These are phyloP conservation scores for Apoda limacodes DNA, from an alignment of 2,888 invertebrate genomes.

Conservation along the genomic window DNA sequence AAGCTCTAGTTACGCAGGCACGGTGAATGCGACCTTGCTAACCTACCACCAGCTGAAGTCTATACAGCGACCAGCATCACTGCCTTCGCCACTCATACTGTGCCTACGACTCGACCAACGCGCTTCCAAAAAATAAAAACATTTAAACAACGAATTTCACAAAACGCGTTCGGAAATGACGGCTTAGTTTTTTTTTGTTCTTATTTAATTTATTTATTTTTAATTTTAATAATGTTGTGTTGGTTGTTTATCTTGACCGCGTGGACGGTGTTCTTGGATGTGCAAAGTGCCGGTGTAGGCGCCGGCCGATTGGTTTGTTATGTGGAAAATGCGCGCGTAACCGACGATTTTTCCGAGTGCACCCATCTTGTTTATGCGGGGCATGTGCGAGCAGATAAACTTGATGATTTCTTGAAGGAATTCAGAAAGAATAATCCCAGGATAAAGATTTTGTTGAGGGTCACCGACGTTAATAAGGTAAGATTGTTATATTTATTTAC, in stretches of 20 bases:
- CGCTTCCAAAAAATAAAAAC: conserved; percentile 36
- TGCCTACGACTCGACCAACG: conserved; percentile 47
- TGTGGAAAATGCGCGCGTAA: conserved; percentile 39
- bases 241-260: conserved; percentile 42
- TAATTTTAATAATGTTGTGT: conserved; percentile 31
- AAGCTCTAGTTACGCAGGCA: conserved; percentile 30
- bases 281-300: conserved; percentile 50
- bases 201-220: conserved; percentile 18
- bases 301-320: conserved; percentile 61
- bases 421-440: conserved; percentile 58
- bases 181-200: too few relatives aligned
- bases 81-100: conserved; percentile 46
- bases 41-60: conserved; percentile 38
- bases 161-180: conserved; percentile 27
- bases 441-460: conserved; percentile 66
- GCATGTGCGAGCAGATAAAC: conserved; percentile 50
- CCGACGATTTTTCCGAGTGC: conserved; percentile 51
- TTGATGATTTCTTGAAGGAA: conserved; percentile 52
- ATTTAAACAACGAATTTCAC: conserved; percentile 16
- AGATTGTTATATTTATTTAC: too few relatives aligned
- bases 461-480: conserved; percentile 71
- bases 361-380: conserved; percentile 64
- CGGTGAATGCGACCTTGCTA: conserved; percentile 52
- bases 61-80: conserved; percentile 35
- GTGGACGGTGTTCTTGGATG: conserved; percentile 33